Conservation (phyloP, 1,140 invertebrate genomes). For the Cylas formicarius region DNA sequence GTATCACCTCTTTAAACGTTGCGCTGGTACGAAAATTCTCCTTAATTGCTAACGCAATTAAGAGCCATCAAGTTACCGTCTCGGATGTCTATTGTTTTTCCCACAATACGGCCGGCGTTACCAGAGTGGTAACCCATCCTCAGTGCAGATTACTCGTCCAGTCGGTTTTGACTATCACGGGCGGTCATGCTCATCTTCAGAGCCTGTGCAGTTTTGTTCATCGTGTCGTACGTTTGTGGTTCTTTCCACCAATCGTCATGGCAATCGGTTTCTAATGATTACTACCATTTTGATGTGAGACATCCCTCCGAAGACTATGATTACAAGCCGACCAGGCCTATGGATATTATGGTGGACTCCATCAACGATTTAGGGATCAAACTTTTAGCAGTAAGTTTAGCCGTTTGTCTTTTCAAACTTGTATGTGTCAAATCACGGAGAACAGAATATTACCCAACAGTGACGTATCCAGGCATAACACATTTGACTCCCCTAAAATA, state of each 20-base stretch:
- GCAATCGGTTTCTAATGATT: conserved; percentile 11
- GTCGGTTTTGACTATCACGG: no score
- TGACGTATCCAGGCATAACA: no score
- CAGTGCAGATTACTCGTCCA: no score
- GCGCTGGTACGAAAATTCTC: no score
- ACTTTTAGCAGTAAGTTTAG: conserved; percentile 56
- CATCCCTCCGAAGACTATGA: conserved; percentile 5
- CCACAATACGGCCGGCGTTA: no score
- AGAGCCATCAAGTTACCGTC: no score
- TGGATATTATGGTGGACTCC: conserved; percentile 67
- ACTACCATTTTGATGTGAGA: conserved; percentile 11
- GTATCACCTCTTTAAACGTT: no score
- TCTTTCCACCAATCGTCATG: conserved; percentile 15
- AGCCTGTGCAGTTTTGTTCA: neutral
- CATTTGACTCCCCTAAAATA: no score
- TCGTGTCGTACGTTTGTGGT: conserved; percentile 3
- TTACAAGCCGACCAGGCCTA: conserved; percentile 8
- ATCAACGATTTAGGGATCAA: conserved; percentile 65
- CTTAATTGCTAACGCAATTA: no score
- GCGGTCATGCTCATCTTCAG: conserved; percentile 1
- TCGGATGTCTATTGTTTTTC: no score
- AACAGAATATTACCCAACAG: no score
- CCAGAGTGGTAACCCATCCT: no score
- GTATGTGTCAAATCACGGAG: neutral
- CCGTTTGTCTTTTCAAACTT: neutral